These are phyloP conservation scores for Falcunculus frontatus DNA, from an alignment of 2,113 vertebrate genomes.

Conservation along the genomic window DNA sequence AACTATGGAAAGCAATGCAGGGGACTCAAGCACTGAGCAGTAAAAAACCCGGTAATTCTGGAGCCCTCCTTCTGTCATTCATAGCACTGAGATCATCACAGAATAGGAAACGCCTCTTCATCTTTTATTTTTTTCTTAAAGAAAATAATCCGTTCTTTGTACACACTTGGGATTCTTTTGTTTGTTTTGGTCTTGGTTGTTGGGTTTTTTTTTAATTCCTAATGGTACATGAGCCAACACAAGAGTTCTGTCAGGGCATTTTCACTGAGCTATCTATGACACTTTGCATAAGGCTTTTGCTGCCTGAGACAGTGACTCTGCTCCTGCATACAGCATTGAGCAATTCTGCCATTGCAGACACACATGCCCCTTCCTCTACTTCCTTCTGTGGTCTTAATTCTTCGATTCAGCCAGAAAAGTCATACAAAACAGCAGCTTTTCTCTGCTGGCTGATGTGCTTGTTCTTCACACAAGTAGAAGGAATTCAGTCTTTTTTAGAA, in stretches of 20 bases:
- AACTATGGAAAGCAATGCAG: neutral
- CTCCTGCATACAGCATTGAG: neutral
- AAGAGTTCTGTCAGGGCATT: neutral
- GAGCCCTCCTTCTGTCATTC: neutral
- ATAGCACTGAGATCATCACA: neutral
- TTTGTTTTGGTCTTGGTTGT: neutral
- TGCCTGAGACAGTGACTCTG: neutral
- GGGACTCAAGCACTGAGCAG: neutral
- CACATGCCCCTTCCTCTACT: neutral
- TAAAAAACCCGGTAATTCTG: neutral
- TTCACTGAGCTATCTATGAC: neutral
- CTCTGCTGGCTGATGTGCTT: neutral
- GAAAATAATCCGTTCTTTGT: neutral
- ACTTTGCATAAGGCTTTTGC: neutral
- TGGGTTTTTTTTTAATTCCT: neutral
- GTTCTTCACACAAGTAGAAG: neutral
- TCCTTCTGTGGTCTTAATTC: neutral
- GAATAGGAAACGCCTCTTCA: neutral
- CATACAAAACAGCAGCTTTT: neutral
- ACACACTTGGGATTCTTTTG: neutral
- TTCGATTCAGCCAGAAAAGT: neutral
- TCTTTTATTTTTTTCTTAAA: neutral
- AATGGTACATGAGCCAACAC: neutral
- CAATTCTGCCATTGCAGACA: neutral
- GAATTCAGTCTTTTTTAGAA: neutral